Evolutionary conservation across 2,797 vertebrate species (phyloP), one percentile per base, ranked within the genome.

Genomic region (Lithobates sylvaticus): DNA sequence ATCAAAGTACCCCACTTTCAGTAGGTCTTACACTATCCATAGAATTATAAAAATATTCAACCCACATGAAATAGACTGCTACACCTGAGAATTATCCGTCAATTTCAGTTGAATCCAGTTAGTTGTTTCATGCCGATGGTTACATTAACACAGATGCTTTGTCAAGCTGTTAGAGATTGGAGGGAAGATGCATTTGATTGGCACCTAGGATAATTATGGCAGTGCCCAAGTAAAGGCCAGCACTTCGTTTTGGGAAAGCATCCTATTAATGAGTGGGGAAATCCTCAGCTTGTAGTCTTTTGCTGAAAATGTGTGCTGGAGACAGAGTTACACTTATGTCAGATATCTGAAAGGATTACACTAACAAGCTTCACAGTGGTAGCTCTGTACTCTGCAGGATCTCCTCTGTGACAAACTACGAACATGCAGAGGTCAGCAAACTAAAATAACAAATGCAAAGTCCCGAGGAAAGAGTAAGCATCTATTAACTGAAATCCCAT

Each of bases 381-480:
- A 75, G 69, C 70, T 70, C 21, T 3, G 81, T 69, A 78, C 58
- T 74, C 61, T 74, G 54, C 70, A 44, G 58, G 76, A 83, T 81
- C 76, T 44, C 81, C 75, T 83, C 69, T 65, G 81, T 64, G 70
- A 87, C 81, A 83, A 58, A 79, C 76, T 36, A 68, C 23, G 70
- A 87, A 83, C 69, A 83, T 87, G 86, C 81, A 87, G 85, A 84
- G 81, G 81, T 87, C 81, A 87, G 86, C 86, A 87, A 84, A 78
- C 86, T 87, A 83, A 87, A 84, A 87, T 87, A 83, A 69, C 70
- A 86, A 81, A 76, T 68, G 39, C 23, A 72, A 78, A 78, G 81
- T 83, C 76, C 61, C 9, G 8, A 79, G 26, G 76, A 83, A 87
- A 79, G 74, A 73, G 80, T 83, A 84, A 87, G 81, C 67, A 83